Conservation (phyloP, 2,888 invertebrate species). For the Nomada hirtipes region DNA sequence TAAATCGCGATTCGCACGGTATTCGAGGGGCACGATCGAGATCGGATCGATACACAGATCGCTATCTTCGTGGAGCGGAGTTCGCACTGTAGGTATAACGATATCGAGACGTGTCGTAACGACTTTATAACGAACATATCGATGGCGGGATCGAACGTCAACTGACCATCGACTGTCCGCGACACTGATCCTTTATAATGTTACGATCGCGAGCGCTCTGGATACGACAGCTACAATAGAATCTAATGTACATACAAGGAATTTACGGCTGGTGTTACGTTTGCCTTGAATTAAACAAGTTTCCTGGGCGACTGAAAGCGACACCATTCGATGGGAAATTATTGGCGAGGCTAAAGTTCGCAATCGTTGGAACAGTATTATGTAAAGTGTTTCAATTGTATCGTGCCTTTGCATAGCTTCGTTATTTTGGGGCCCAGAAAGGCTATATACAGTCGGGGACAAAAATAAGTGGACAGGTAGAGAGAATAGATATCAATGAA, state of each 20-base stretch:
- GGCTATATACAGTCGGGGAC: too few relatives aligned
- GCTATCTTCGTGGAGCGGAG: slow-evolving; percentile 67
- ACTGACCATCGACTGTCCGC: slow-evolving; percentile 30
- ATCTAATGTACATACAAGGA: not conserved
- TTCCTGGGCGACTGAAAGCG: not conserved
- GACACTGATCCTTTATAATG: slow-evolving; percentile 33
- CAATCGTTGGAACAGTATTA: not conserved
- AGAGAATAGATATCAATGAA: too few relatives aligned
- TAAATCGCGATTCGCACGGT: slow-evolving; percentile 68
- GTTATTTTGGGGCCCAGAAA: too few relatives aligned
- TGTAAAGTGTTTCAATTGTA: not conserved
- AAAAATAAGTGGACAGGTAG: too few relatives aligned
- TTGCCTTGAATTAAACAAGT: slow-evolving; percentile 11
- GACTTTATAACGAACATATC: slow-evolving; percentile 74
- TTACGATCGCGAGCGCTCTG: not conserved
- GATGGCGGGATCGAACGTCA: slow-evolving; percentile 42
- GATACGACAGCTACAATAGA: slow-evolving; percentile 1
- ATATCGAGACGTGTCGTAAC: slow-evolving; percentile 66
- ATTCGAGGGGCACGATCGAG: slow-evolving; percentile 55
- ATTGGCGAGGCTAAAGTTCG: not conserved
- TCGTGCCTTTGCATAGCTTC: too few relatives aligned
- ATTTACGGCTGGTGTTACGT: not conserved
- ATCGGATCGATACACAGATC: slow-evolving; percentile 65
- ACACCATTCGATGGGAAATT: too few relatives aligned
- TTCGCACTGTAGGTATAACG: slow-evolving; percentile 51